Evolutionary conservation across 2,113 vertebrate species (phyloP).

Genomic region (Syngnathoides biaculeatus): DNA sequence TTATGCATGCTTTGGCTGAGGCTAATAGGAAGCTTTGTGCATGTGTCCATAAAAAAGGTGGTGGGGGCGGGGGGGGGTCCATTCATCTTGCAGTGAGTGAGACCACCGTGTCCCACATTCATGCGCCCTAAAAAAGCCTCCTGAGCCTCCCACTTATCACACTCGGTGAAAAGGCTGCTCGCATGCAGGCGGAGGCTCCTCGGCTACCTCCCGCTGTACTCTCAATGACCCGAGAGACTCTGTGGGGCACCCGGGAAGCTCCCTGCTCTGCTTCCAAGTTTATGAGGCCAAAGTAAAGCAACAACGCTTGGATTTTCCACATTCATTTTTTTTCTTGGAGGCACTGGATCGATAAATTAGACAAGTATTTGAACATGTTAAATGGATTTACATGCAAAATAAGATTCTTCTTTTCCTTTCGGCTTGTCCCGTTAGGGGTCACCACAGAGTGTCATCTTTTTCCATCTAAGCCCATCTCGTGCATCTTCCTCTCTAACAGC

Average conservation of each 20-base stretch:
- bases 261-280: slow-evolving; percentile 5
- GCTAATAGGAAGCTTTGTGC: slow-evolving; percentile 33
- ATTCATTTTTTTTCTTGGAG: no score
- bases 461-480: no score
- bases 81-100: slow-evolving; percentile 9
- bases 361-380: no score
- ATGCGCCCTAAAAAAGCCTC: slow-evolving; percentile 24
- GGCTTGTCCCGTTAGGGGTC: no score
- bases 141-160: slow-evolving; percentile 29
- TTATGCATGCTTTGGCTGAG: slow-evolving; percentile 23
- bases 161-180: slow-evolving; percentile 27
- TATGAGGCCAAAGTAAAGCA: no score
- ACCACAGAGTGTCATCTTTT: no score
- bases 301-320: no score
- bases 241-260: slow-evolving; percentile 14
- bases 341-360: no score
- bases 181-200: slow-evolving; percentile 11
- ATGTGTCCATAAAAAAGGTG: neutral
- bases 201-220: slow-evolving; percentile 29
- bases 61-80: neutral
- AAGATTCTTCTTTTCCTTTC: no score
- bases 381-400: no score
- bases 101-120: slow-evolving; percentile 34
- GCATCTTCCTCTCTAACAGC: no score
- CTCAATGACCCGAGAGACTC: slow-evolving; percentile 30